These are phyloP conservation scores for Neodiprion lecontei DNA, from an alignment of 1,140 invertebrate genomes.

Conservation along the genomic window DNA sequence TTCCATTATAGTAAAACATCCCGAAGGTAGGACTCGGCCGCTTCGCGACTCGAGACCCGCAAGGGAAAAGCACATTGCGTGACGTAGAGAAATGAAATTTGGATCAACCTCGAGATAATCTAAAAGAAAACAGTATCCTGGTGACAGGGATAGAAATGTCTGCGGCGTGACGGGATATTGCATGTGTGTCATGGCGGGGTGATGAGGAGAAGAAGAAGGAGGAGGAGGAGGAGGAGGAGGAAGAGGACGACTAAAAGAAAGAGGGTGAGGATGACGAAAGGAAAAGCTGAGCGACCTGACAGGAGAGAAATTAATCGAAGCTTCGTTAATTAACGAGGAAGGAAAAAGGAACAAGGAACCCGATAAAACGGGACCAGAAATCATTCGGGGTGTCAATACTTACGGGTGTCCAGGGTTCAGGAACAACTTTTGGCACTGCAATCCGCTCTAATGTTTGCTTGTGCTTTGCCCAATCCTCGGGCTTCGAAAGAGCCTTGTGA, in stretches of 20 bases:
- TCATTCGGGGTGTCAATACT: neutral
- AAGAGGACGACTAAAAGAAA: too few species aligned
- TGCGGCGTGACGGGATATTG: too few species aligned
- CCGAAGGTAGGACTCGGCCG: neutral
- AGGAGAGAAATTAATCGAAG: neutral
- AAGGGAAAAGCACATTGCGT: neutral
- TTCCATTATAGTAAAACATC: neutral
- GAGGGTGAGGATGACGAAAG: too few species aligned
- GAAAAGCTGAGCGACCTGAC: too few species aligned
- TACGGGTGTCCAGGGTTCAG: constrained; percentile 31
- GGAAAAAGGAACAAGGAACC: neutral
- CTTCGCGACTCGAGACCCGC: neutral
- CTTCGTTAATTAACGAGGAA: neutral
- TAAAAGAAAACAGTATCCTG: neutral
- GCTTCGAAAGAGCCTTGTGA: constrained; percentile 32
- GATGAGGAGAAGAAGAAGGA: too few species aligned
- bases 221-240: too few species aligned
- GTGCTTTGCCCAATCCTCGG: constrained; percentile 45
- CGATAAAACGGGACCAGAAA: too few species aligned
- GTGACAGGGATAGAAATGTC: too few species aligned
- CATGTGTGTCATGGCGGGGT: too few species aligned
- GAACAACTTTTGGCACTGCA: constrained; percentile 35
- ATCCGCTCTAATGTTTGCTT: constrained; percentile 34
- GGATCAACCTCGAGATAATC: neutral
- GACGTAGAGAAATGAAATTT: constrained; percentile 5